Percentiles rank a stretch among this genome's conserved stretches.
These are phyloP conservation scores for Heliconius cydno DNA, from an alignment of 2,888 invertebrate genomes.

Conservation along the genomic window DNA sequence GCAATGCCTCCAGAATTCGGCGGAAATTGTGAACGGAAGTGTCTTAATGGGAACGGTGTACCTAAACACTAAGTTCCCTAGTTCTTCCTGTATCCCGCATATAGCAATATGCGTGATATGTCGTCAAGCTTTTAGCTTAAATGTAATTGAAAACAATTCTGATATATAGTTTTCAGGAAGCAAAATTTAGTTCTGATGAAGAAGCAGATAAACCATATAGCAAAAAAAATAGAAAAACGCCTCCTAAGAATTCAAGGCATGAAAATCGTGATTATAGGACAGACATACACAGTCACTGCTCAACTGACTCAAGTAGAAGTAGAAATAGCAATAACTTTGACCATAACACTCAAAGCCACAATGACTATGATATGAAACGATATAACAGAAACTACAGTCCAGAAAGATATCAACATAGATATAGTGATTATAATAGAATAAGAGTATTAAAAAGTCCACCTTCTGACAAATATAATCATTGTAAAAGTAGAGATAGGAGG, in stretches of 20 bases:
- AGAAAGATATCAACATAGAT: slow-evolving; percentile 46
- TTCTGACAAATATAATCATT: slow-evolving; percentile 52
- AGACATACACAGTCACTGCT: slow-evolving; percentile 36
- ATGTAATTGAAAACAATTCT: background rate
- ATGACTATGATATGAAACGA: slow-evolving; percentile 55
- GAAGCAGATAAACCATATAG: slow-evolving; percentile 53
- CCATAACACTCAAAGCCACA: slow-evolving; percentile 52
- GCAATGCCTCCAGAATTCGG: no score
- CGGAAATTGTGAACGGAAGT: no score
- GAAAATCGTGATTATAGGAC: slow-evolving; percentile 28
- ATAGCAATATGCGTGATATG: no score
- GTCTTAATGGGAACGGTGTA: no score
- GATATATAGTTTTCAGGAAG: slow-evolving; percentile 27
- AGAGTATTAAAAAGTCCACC: slow-evolving; percentile 61
- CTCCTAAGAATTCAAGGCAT: slow-evolving; percentile 25
- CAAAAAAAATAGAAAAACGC: slow-evolving; percentile 48
- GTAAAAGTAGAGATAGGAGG: slow-evolving; percentile 53
- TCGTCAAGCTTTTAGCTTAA: background rate
- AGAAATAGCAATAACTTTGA: slow-evolving; percentile 52
- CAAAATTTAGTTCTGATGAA: slow-evolving; percentile 62
- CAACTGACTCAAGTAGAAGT: slow-evolving; percentile 44
- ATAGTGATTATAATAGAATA: slow-evolving; percentile 47
- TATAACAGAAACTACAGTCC: slow-evolving; percentile 58
- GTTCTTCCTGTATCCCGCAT: no score
- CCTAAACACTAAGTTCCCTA: no score